These are phyloP conservation scores for Ranitomeya imitator DNA, from an alignment of 2,113 vertebrate genomes.

Conservation along the genomic window DNA sequence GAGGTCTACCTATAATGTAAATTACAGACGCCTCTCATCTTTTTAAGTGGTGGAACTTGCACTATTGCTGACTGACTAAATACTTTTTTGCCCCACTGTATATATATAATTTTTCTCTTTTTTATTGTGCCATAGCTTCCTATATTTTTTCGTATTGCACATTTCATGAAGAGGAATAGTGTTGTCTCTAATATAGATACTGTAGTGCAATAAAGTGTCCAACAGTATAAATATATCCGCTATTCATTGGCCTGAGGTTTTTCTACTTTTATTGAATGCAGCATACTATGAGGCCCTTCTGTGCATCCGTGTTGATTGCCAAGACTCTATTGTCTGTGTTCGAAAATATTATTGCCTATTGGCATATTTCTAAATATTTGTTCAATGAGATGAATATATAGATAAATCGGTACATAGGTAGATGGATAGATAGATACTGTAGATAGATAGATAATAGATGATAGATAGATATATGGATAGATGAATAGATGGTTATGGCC, in stretches of 20 bases:
- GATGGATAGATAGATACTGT: neutral
- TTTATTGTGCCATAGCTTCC: neutral
- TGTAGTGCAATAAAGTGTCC: no score
- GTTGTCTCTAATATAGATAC: neutral
- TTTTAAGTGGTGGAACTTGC: no score
- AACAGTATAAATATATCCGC: neutral
- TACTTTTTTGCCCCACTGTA: no score
- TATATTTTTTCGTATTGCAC: neutral
- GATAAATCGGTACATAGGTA: neutral
- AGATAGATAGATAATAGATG: neutral
- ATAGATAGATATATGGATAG: neutral
- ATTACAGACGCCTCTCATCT: no score
- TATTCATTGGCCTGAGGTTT: neutral
- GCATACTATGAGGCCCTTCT: neutral
- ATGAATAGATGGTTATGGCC: neutral
- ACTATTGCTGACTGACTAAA: no score
- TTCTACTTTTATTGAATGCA: neutral
- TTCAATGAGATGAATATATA: neutral
- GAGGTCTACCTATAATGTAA: no score
- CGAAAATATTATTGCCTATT: neutral
- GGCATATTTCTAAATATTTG: neutral
- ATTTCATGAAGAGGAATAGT: neutral
- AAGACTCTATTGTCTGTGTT: neutral
- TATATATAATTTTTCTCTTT: no score
- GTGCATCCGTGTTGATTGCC: no score